phyloP scores from a whole-genome alignment of 2,113 vertebrate species.

The Scomber japonicus region DNA sequence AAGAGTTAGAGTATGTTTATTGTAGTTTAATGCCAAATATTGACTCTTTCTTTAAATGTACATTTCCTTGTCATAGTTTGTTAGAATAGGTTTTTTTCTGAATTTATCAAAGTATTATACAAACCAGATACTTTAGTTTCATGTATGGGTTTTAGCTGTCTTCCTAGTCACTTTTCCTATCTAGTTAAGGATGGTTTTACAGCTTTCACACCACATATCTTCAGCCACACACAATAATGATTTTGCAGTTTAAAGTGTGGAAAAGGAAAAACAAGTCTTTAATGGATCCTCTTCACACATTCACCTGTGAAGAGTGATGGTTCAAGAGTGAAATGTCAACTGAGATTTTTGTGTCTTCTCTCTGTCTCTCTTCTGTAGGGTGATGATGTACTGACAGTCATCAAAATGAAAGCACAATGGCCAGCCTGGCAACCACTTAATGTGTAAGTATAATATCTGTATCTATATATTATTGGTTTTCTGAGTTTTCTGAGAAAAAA shows the following conservation, averaged over 20 bases:
- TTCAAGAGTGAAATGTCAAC: neutral
- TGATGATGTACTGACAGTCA: constrained; percentile 97
- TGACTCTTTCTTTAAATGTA: neutral
- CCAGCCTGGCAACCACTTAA: constrained; percentile 98
- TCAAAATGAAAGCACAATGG: constrained; percentile 99
- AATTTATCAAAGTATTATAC: too few species aligned
- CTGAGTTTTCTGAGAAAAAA: too few species aligned
- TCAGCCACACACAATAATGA: neutral
- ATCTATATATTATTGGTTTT: too few species aligned
- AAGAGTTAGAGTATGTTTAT: too few species aligned
- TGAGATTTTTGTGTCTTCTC: constrained; percentile 30
- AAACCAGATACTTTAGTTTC: neutral
- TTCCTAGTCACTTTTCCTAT: neutral
- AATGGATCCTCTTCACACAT: constrained; percentile 26
- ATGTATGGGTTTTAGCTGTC: neutral
- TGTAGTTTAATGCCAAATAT: neutral
- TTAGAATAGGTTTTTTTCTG: too few species aligned
- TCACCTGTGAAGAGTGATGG: neutral
- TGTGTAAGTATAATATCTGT: constrained; percentile 89
- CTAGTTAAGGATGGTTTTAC: neutral
- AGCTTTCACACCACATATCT: constrained; percentile 9
- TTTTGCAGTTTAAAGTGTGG: constrained; percentile 3
- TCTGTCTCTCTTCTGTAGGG: constrained; percentile 85
- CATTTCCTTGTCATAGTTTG: neutral
- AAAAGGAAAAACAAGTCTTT: neutral